phyloP scores from a whole-genome alignment of 1,140 invertebrate genomes.

The Spodoptera frugiperda region DNA sequence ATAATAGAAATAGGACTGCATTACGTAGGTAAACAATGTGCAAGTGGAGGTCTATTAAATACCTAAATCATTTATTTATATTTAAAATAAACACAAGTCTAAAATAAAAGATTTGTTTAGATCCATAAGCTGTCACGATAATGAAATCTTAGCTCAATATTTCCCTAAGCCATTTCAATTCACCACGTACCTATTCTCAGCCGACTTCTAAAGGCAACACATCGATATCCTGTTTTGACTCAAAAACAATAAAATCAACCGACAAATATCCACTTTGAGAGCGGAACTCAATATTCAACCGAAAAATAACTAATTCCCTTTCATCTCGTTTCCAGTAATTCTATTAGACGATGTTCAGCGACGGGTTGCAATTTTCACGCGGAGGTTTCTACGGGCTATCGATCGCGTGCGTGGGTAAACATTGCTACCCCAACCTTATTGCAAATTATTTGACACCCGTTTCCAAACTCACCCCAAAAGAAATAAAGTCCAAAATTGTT shows the following conservation, averaged over 20 bases:
- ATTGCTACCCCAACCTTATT: constrained; percentile 73
- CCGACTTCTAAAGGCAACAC: neutral
- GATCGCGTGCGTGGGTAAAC: constrained; percentile 82
- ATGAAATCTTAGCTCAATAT: no score
- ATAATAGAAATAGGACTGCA: neutral
- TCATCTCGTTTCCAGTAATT: constrained; percentile 60
- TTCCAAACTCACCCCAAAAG: constrained; percentile 20
- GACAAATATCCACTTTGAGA: neutral
- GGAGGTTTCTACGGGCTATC: constrained; percentile 72
- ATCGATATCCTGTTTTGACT: neutral
- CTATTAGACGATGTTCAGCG: constrained; percentile 61
- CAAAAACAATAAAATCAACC: no score
- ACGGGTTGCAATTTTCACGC: constrained; percentile 83
- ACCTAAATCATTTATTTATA: no score
- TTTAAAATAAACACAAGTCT: no score
- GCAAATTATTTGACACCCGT: constrained; percentile 36
- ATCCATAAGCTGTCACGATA: no score
- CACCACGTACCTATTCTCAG: no score
- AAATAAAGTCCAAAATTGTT: constrained; percentile 39
- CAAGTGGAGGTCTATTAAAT: neutral
- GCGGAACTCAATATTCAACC: constrained; percentile 10
- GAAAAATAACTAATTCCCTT: constrained; percentile 47
- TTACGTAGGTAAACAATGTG: neutral
- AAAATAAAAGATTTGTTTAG: no score
- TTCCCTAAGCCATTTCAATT: no score